Conservation (phyloP, 2,113 vertebrate genomes). For the Riparia riparia region DNA sequence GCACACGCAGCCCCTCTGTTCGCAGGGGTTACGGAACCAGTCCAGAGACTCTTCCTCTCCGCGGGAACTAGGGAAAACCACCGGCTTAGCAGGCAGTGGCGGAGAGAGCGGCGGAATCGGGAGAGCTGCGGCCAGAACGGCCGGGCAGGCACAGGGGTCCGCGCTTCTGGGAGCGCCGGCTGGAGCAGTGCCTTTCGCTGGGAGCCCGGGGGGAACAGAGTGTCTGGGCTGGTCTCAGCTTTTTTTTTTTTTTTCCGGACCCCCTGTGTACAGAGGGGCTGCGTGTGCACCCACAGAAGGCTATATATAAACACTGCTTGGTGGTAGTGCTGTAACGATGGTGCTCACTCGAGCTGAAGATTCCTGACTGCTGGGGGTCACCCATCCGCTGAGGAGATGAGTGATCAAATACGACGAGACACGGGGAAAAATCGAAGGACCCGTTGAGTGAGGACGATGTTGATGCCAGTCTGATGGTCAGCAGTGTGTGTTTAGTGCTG, state of each 20-base stretch:
- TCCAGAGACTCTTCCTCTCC: not conserved
- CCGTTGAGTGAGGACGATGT: not conserved
- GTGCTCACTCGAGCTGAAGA: not conserved
- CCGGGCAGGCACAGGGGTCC: not conserved
- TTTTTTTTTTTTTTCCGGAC: too few species aligned
- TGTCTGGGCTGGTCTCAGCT: too few species aligned
- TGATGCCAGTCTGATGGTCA: conserved; percentile 29
- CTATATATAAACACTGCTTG: not conserved
- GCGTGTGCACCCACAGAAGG: rapidly evolving
- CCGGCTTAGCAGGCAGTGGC: not conserved
- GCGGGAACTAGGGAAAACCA: not conserved
- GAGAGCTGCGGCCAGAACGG: not conserved
- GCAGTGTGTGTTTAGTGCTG: not conserved
- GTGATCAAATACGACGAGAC: not conserved
- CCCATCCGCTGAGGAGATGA: not conserved
- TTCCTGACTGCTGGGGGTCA: not conserved
- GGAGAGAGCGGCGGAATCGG: not conserved
- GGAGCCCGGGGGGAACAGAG: too few species aligned
- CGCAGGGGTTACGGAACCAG: not conserved
- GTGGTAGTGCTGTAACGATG: not conserved
- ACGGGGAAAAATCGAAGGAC: not conserved
- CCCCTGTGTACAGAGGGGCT: not conserved
- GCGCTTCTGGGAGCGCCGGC: not conserved
- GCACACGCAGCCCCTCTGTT: not conserved
- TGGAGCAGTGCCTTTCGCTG: not conserved